Evolutionary conservation across 2,888 invertebrate species (phyloP).

Genomic region (Drosophila basisetae): DNA sequence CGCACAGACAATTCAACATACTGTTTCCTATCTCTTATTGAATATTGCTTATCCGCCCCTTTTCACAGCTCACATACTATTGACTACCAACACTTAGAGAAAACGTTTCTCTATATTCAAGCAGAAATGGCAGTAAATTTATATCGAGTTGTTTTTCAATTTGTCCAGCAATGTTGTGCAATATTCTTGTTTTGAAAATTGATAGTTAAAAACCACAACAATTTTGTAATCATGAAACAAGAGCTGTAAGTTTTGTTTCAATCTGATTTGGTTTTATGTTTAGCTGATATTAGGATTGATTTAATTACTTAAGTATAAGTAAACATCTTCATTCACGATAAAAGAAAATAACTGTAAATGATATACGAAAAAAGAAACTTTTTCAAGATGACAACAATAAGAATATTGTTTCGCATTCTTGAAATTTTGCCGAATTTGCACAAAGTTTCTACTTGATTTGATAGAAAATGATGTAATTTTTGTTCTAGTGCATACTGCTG

Average conservation of each 20-base stretch:
- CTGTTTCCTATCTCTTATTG: conserved; percentile 17
- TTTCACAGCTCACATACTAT: conserved; percentile 2
- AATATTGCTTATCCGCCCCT: neutral
- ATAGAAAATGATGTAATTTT: neutral
- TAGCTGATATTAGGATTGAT: neutral
- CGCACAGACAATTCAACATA: conserved; percentile 25
- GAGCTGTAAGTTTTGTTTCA: neutral
- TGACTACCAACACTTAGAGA: neutral
- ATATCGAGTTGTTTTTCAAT: neutral
- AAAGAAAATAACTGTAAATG: neutral
- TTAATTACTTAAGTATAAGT: neutral
- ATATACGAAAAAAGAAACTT: neutral
- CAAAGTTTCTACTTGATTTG: neutral
- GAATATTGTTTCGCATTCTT: neutral
- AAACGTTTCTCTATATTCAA: neutral
- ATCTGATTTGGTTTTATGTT: neutral
- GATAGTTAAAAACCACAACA: neutral
- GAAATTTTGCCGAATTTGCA: neutral
- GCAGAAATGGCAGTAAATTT: neutral
- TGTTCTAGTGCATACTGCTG: neutral
- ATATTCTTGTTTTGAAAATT: neutral
- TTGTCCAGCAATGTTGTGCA: neutral
- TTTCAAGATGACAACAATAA: neutral
- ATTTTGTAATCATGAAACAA: neutral
- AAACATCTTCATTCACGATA: neutral